phyloP scores from a whole-genome alignment of 2,113 vertebrate genomes.

The Macroglossus sobrinus region DNA sequence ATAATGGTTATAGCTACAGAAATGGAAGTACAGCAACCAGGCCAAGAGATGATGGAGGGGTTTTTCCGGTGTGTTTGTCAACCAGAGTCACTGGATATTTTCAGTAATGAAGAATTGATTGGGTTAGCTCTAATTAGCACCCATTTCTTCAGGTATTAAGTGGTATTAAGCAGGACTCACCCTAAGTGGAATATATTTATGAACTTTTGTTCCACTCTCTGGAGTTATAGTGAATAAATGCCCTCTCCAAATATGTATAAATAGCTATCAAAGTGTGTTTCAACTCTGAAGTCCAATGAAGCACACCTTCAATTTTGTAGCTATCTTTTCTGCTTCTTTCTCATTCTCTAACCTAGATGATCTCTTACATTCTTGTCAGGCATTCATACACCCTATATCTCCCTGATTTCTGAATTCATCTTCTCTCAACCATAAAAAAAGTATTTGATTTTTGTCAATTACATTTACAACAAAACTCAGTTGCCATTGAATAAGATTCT shows the following conservation, averaged over 20 bases:
- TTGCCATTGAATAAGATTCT: not conserved
- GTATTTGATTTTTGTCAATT: not conserved
- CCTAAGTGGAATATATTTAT: not conserved
- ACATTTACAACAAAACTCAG: not conserved
- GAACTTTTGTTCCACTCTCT: not conserved
- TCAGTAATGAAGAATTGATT: not conserved
- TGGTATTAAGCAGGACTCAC: not conserved
- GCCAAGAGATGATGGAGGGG: accelerated
- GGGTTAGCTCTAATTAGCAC: not conserved
- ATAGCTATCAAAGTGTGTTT: not conserved
- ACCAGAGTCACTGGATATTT: not conserved
- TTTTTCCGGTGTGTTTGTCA: not conserved
- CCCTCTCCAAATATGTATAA: not conserved
- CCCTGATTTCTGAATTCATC: not conserved
- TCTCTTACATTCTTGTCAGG: not conserved
- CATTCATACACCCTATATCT: accelerated
- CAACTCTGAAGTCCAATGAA: not conserved
- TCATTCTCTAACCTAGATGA: not conserved
- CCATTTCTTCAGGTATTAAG: not conserved
- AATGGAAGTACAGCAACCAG: not conserved
- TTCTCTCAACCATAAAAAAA: not conserved
- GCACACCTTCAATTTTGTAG: not conserved
- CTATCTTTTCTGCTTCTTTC: not conserved
- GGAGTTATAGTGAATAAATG: not conserved
- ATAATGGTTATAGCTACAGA: not conserved